These are phyloP conservation scores for Myotis myotis DNA, from an alignment of 2,797 vertebrate species.

Conservation along the genomic window DNA sequence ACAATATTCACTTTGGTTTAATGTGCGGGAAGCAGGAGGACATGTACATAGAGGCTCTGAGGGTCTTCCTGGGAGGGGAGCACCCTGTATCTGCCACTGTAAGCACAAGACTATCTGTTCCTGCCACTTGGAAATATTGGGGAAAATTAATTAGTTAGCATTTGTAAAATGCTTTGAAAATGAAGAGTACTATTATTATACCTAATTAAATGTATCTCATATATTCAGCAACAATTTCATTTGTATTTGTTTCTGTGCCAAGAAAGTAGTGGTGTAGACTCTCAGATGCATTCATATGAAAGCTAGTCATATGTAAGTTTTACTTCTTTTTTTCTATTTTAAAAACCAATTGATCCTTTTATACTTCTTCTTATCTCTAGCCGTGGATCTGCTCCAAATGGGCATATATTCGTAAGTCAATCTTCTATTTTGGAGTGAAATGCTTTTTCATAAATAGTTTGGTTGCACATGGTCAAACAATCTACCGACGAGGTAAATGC, in stretches of 20 bases:
- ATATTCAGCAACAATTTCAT: constrained; percentile 69
- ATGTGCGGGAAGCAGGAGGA: not conserved
- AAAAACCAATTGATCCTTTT: not conserved
- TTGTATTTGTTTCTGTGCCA: constrained; percentile 62
- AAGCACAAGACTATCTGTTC: not conserved
- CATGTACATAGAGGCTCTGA: not conserved
- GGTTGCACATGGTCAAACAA: not conserved
- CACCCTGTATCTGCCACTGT: not conserved
- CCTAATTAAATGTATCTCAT: constrained; percentile 72
- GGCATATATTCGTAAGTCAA: not conserved
- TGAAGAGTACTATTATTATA: constrained; percentile 63
- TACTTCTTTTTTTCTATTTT: not conserved
- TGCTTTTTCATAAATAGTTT: constrained; percentile 18
- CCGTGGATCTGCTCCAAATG: not conserved
- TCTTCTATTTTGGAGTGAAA: not conserved
- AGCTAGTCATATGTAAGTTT: not conserved
- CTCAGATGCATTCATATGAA: not conserved
- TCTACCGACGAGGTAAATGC: constrained; percentile 64
- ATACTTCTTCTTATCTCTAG: not conserved
- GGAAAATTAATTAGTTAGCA: constrained; percentile 64
- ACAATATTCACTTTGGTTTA: not conserved
- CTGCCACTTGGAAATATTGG: constrained; percentile 44
- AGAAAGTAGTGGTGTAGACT: constrained; percentile 16
- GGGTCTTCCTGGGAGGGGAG: not conserved
- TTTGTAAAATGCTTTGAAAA: constrained; percentile 69